Conservation (phyloP, 2,888 invertebrate genomes). For the Phoronis australis region DNA sequence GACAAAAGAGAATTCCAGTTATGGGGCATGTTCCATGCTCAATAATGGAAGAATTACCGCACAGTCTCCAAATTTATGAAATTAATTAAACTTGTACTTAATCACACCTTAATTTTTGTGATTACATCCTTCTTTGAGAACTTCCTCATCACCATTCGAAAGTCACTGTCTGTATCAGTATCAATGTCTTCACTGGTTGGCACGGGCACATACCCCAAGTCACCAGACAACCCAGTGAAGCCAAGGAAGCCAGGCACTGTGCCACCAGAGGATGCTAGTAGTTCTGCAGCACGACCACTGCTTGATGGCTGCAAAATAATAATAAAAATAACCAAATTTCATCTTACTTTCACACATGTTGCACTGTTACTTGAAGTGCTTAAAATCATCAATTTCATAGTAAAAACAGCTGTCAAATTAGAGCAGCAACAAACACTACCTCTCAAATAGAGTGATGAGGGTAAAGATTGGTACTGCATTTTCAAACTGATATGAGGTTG, state of each 20-base stretch:
- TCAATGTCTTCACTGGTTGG: slow-evolving; percentile 60
- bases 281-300: slow-evolving; percentile 78
- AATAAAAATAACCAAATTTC: slow-evolving; percentile 9
- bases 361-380: not conserved
- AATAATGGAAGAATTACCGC: too few relatives aligned
- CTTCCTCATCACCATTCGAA: slow-evolving; percentile 76
- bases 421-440: too few relatives aligned
- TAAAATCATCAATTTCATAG: not conserved
- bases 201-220: slow-evolving; percentile 60
- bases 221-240: slow-evolving; percentile 61
- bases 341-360: not conserved
- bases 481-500: too few relatives aligned
- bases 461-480: too few relatives aligned
- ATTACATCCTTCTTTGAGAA: slow-evolving; percentile 84
- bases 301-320: slow-evolving; percentile 70
- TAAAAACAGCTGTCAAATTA: not conserved
- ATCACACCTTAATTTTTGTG: slow-evolving; percentile 87
- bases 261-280: slow-evolving; percentile 62
- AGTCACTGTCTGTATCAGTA: slow-evolving; percentile 63
- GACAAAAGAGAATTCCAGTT: too few relatives aligned
- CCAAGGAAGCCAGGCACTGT: slow-evolving; percentile 60
- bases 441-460: too few relatives aligned
- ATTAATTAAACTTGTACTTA: too few relatives aligned
- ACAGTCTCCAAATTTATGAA: too few relatives aligned
- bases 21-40: too few relatives aligned